phyloP scores from a whole-genome alignment of 2,113 vertebrate species.

The Candoia aspera region DNA sequence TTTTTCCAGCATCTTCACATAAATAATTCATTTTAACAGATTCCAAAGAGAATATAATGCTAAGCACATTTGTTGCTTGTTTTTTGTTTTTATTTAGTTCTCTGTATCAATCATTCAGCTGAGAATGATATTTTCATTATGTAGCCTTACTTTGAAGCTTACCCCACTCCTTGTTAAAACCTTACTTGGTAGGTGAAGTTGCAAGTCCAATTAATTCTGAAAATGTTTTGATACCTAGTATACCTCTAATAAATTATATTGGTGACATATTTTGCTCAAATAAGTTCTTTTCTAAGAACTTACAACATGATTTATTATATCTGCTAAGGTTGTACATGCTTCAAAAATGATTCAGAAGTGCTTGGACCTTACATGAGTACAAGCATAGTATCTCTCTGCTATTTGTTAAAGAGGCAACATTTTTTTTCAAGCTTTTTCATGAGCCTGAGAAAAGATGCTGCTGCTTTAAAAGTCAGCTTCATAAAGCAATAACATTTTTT shows the following conservation, averaged over 20 bases:
- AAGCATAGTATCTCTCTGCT: background rate
- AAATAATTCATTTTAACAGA: constrained; percentile 62
- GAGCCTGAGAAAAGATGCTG: background rate
- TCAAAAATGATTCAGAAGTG: background rate
- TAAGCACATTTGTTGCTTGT: constrained; percentile 44
- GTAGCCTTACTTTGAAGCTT: background rate
- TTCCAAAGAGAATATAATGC: constrained; percentile 45
- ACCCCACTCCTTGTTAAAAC: background rate
- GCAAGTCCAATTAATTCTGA: background rate
- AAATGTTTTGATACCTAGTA: background rate
- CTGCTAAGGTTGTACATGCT: background rate
- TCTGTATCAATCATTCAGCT: background rate
- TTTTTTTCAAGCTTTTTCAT: background rate
- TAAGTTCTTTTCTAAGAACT: background rate
- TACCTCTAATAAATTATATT: background rate
- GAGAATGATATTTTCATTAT: background rate
- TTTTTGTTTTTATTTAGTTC: constrained; percentile 13
- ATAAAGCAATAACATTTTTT: background rate
- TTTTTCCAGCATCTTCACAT: constrained; percentile 38
- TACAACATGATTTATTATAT: background rate
- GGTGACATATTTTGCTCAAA: background rate
- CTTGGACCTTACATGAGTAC: background rate
- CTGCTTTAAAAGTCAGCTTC: background rate
- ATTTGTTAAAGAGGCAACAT: background rate
- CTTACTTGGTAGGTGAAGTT: background rate